phyloP scores from a whole-genome alignment of 2,113 vertebrate genomes.

The Istiophorus platypterus region DNA sequence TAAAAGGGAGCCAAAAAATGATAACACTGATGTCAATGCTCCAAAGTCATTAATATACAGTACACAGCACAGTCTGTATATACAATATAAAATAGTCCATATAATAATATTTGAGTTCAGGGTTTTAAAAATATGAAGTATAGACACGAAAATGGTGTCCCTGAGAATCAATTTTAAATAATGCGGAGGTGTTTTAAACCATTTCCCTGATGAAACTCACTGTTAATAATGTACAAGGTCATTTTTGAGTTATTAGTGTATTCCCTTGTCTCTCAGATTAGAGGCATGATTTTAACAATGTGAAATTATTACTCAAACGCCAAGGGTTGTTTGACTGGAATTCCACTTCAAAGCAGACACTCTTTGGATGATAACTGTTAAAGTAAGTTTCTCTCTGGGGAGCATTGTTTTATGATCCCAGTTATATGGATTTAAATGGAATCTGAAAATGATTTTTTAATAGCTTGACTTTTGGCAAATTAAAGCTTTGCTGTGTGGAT shows the following conservation, averaged over 20 bases:
- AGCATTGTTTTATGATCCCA: neutral
- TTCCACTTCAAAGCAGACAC: neutral
- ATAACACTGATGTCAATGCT: neutral
- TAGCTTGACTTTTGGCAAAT: neutral
- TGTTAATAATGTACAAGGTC: conserved; percentile 33
- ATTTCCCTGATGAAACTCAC: conserved; percentile 10
- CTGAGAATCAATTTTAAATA: neutral
- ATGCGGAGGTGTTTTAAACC: neutral
- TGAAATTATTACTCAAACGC: conserved; percentile 4
- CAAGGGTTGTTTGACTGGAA: too few relatives aligned
- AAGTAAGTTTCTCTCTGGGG: neutral
- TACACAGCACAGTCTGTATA: neutral
- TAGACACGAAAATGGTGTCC: neutral
- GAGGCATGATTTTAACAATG: conserved; percentile 20
- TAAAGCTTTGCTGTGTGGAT: neutral
- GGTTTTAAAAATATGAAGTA: neutral
- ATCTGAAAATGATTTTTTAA: neutral
- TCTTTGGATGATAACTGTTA: neutral
- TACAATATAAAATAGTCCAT: neutral
- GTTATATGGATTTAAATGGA: too few relatives aligned
- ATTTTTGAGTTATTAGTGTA: conserved; percentile 39
- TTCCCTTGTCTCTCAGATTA: conserved; percentile 29
- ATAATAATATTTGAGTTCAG: neutral
- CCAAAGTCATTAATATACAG: neutral
- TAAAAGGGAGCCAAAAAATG: conserved; percentile 7